A percentile compares a stretch with the other conserved stretches of the same genome.
Conservation (phyloP, 2,113 vertebrate genomes). For the Cynopterus brachyotis region DNA sequence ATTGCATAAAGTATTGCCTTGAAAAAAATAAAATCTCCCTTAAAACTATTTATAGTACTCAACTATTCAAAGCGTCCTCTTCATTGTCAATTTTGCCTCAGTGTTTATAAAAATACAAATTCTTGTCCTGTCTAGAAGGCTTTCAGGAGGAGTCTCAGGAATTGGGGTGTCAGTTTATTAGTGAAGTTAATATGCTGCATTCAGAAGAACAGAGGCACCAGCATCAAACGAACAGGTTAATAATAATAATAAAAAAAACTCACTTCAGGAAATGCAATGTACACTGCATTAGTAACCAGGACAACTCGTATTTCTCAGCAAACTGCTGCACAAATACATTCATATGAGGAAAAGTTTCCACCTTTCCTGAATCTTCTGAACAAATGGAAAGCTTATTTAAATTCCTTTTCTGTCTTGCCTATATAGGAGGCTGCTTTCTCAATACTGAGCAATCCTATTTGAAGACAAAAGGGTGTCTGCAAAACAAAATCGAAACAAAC, state of each 20-base stretch:
- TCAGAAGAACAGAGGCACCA: conserved; percentile 43
- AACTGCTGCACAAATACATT: not conserved
- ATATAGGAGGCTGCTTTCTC: not conserved
- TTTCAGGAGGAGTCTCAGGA: conserved; percentile 38
- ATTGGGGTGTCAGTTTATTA: conserved; percentile 4
- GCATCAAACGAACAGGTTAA: conserved; percentile 35
- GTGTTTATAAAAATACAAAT: not conserved
- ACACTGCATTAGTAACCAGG: conserved; percentile 54
- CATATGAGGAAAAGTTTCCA: not conserved
- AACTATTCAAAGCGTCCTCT: conserved; percentile 12
- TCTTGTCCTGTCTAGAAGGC: conserved; percentile 7
- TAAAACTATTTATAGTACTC: not conserved
- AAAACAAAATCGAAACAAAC: not conserved
- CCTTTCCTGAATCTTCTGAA: not conserved
- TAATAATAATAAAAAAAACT: not conserved
- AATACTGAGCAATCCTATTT: not conserved
- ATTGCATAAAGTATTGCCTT: not conserved
- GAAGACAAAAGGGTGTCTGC: conserved; percentile 30
- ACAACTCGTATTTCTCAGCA: conserved; percentile 30
- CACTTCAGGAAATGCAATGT: conserved; percentile 9
- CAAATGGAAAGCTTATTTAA: conserved; percentile 53
- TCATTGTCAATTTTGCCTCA: not conserved
- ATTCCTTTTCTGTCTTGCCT: conserved; percentile 49
- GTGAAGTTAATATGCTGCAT: conserved; percentile 44
- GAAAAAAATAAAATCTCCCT: not conserved